Base-by-base conservation (phyloP, 2,797 vertebrate species). In the Natrix natrix region DNA sequence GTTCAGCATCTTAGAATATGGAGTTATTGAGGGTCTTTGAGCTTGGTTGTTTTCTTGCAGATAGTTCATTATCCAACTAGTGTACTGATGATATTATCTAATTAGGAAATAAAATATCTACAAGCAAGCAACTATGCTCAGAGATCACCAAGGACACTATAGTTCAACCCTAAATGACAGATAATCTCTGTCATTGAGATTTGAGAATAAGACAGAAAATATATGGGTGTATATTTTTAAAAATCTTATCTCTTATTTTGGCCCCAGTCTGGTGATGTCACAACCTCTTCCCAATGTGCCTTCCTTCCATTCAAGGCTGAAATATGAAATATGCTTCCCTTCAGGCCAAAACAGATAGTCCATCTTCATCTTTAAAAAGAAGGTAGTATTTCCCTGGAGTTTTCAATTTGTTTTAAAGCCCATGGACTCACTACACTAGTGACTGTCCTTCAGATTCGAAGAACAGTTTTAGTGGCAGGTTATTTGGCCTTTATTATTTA, bases 401-500 rank as follows among this genome's bases (percentile, higher is more conserved):
- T 66, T 32, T 83, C 37, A 48, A 11, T 7, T 14, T 56, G 32
- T 66, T 88, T 92, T 91, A 91, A 83, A 91, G 86, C 37, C 78
- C 59, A 13, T 37, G 55, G 28, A 74, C 20, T 90, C 86, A 59
- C 89, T n/a, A 26, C n/a, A 37, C 63, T 89, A 66, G 59, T 69
- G 74, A 78, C 43, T 94, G 57, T 91, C 32, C 88, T 83, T 88
- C 26, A 86, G 90, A 89, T 14, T 89, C 0, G 1, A 37, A 88
- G 83, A 52, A 5, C 61, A 20, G 88, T 88, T 87, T 90, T 32
- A 91, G 86, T 88, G 86, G 66, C 89, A 89, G 86, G 86, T 92
- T 94, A 92, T 92, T 89, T 92, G 78, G 66, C 63, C 91, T 89
- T 91, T 66, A 57, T 89, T 88, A 93, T 88, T 61, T 78, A 92